Percentiles rank a stretch among this genome's conserved stretches.
phyloP scores from a whole-genome alignment of 2,888 invertebrate species.

The Tineola bisselliella region DNA sequence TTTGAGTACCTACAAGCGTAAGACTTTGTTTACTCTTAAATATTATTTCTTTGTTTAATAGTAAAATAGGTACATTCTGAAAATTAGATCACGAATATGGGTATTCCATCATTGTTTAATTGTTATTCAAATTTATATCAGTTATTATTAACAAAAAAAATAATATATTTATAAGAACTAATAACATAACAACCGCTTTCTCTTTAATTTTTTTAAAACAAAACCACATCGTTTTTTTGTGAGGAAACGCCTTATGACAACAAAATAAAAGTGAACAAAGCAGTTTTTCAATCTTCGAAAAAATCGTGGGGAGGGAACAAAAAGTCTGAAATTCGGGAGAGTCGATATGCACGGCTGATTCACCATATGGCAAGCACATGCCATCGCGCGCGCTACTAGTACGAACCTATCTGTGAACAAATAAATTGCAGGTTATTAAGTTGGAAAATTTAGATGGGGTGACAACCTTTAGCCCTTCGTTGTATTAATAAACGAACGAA shows the following conservation, averaged over 20 bases:
- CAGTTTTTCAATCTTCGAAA: slow-evolving; percentile 35
- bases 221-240: slow-evolving; percentile 42
- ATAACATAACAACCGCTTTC: not conserved
- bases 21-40: too few species aligned
- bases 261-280: slow-evolving; percentile 31
- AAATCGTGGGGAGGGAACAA: slow-evolving; percentile 29
- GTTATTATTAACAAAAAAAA: too few species aligned
- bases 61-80: too few species aligned
- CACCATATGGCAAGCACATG: slow-evolving; percentile 59
- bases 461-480: slow-evolving; percentile 1
- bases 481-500: not conserved
- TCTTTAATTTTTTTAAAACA: slow-evolving; percentile 21
- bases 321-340: slow-evolving; percentile 15
- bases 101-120: too few species aligned
- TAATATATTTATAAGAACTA: too few species aligned
- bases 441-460: slow-evolving; percentile 38
- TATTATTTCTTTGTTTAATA: too few species aligned
- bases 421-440: slow-evolving; percentile 60
- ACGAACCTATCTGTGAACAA: slow-evolving; percentile 14
- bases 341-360: slow-evolving; percentile 20
- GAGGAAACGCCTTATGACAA: slow-evolving; percentile 42
- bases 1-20: too few species aligned
- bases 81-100: too few species aligned
- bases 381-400: slow-evolving; percentile 25
- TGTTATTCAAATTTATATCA: too few species aligned